Percentiles rank a stretch among this genome's conserved stretches.
Conservation (phyloP, 2,888 invertebrate genomes). For the Xestoiulus laeticollis region DNA sequence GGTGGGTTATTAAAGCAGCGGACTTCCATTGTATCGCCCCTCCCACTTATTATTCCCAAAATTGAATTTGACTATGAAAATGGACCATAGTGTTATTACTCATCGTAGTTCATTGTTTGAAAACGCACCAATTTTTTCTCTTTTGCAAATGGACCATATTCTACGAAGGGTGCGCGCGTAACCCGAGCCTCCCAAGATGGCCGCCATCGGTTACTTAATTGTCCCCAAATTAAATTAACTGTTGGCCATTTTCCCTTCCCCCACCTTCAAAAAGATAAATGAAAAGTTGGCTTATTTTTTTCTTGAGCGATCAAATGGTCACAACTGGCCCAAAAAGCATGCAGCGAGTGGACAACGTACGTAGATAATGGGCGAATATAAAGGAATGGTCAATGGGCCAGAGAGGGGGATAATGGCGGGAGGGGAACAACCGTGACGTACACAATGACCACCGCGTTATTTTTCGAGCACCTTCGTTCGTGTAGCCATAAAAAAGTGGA, state of each 20-base stretch:
- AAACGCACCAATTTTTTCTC: background rate
- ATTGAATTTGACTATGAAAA: background rate
- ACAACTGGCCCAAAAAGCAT: background rate
- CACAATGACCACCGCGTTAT: background rate
- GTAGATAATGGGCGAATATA: no score
- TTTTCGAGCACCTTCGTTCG: background rate
- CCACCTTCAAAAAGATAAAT: background rate
- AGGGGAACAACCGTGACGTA: background rate
- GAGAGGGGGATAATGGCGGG: background rate
- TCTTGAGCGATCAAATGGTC: background rate
- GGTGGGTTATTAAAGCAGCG: no score
- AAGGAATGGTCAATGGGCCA: background rate
- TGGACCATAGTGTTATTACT: background rate
- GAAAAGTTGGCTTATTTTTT: background rate
- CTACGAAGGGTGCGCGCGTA: background rate
- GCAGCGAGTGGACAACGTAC: background rate
- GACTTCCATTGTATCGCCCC: background rate
- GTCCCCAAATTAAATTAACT: background rate
- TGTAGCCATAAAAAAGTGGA: background rate
- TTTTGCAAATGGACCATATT: background rate
- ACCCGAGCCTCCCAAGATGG: background rate
- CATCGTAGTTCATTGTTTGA: background rate
- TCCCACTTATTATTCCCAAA: conserved; percentile 1
- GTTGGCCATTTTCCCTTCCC: background rate
- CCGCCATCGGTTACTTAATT: background rate